phyloP scores from a whole-genome alignment of 2,113 vertebrate genomes.

The Pelecanus crispus region DNA sequence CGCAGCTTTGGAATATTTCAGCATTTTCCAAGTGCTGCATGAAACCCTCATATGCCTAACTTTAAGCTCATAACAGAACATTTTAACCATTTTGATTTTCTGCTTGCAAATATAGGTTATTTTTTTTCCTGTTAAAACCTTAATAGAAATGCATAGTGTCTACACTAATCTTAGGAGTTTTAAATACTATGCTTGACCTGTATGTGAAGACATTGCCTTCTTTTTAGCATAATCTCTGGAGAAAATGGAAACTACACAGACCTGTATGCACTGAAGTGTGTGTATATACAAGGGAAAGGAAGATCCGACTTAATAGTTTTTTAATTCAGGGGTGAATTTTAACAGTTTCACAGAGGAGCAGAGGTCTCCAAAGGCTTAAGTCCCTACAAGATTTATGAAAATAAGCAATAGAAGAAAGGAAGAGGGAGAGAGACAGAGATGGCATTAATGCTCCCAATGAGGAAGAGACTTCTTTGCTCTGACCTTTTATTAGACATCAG shows the following conservation, averaged over 20 bases:
- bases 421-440: not conserved
- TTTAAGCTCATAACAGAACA: not conserved
- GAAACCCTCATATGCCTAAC: not conserved
- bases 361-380: not conserved
- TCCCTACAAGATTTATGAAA: not conserved
- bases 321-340: not conserved
- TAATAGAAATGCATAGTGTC: not conserved
- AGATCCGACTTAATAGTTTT: not conserved
- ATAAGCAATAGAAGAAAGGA: not conserved
- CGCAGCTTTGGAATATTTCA: not conserved
- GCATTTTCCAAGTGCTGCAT: not conserved
- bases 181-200: not conserved
- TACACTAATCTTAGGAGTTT: not conserved
- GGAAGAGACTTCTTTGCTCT: not conserved
- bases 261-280: not conserved
- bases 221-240: not conserved
- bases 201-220: not conserved
- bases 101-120: not conserved
- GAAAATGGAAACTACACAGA: not conserved
- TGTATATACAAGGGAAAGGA: not conserved
- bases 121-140: not conserved
- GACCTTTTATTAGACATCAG: not conserved
- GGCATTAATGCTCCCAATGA: not conserved
- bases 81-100: not conserved
- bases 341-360: not conserved